Evolutionary conservation across 2,113 vertebrate genomes (phyloP).

Genomic region (Pardalotus punctatus): DNA sequence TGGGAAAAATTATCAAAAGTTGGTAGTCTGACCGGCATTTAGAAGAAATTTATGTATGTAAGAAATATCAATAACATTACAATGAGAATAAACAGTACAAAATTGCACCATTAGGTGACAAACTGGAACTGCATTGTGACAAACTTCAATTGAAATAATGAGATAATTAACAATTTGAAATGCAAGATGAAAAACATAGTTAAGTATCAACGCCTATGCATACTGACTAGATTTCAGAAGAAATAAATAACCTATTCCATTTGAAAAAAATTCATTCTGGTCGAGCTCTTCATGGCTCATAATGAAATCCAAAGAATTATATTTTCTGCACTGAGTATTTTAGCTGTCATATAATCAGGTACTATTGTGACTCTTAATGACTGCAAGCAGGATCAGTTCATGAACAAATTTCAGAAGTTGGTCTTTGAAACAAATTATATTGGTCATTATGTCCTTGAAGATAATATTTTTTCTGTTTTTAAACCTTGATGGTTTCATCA

Average conservation of each 20-base stretch:
- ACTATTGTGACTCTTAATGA: neutral
- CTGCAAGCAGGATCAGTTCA: neutral
- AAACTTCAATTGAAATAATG: neutral
- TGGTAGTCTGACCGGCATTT: neutral
- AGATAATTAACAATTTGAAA: neutral
- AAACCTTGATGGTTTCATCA: neutral
- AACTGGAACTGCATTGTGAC: neutral
- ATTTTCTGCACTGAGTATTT: neutral
- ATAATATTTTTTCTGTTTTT: neutral
- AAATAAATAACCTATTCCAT: neutral
- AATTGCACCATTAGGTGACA: neutral
- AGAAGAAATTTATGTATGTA: neutral
- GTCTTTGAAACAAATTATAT: neutral
- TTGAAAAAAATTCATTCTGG: neutral
- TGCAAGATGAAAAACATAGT: neutral
- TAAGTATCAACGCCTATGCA: neutral
- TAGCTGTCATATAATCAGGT: neutral
- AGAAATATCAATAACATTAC: neutral
- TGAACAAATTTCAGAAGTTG: neutral
- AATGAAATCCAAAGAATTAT: neutral
- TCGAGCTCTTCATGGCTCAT: neutral
- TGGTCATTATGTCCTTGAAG: neutral
- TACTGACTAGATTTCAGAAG: neutral
- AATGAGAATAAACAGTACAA: neutral
- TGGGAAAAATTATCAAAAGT: neutral